A percentile compares a stretch with the other conserved stretches of the same genome.
phyloP scores from a whole-genome alignment of 2,113 vertebrate genomes.

The Pseudolaguvia tuberculata region DNA sequence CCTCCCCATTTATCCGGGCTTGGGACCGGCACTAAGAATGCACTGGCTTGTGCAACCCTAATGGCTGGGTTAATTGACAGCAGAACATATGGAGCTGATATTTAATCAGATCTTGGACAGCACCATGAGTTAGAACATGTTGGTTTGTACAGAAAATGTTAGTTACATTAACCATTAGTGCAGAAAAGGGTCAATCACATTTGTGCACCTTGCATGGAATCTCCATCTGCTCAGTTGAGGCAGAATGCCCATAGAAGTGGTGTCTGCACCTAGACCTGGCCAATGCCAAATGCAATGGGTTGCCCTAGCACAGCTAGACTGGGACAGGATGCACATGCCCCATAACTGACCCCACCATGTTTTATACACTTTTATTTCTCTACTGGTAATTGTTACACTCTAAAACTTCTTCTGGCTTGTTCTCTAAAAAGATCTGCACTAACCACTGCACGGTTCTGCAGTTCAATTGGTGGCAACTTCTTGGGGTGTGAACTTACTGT shows the following conservation, averaged over 20 bases:
- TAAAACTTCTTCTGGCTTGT: neutral
- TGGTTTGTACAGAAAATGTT: neutral
- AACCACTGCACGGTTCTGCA: neutral
- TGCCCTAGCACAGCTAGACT: neutral
- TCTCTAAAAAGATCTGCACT: neutral
- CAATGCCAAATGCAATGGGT: neutral
- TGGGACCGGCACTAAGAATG: no score
- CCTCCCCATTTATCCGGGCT: no score
- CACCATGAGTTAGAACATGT: conserved; percentile 1
- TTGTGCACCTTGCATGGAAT: neutral
- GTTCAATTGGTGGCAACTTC: neutral
- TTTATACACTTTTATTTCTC: neutral
- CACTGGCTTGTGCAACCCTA: no score
- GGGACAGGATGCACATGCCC: neutral
- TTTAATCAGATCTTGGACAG: neutral
- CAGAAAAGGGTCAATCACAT: conserved; percentile 6
- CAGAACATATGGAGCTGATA: conserved; percentile 8
- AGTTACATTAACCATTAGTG: neutral
- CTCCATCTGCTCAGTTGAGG: conserved; percentile 4
- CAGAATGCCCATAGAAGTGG: neutral
- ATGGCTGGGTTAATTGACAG: no score
- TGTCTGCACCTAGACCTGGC: neutral
- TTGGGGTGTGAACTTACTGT: neutral
- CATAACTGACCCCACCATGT: neutral
- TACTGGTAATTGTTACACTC: neutral